Evolutionary conservation across 2,797 vertebrate species (phyloP), one percentile per base, ranked within the genome.

Genomic region (Aplochiton taeniatus): DNA sequence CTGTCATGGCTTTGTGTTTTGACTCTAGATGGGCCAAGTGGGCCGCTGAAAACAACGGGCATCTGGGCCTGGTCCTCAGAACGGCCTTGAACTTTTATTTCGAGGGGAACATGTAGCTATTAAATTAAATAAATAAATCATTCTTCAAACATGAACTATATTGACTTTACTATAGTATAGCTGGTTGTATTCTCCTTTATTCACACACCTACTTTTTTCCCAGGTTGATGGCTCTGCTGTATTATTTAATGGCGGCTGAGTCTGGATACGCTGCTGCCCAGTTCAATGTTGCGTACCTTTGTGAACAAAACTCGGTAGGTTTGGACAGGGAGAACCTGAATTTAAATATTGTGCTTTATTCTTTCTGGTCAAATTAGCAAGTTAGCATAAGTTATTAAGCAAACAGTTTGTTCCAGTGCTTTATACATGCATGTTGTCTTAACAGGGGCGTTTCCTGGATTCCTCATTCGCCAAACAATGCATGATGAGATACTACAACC

Each of bases 21-120:
- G 49, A 48, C 65, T 75, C 42, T 76, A 94, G 93, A 69, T 93
- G 91, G 91, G 81, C 65, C 4, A 93, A 93, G 73, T 94, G 92
- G 93, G 90, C 85, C 1, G 87, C 89, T 7, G 93, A 94, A 71
- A 90, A 92, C 70, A 94, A 92, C 4, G 93, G 93, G 54, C 88
- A 91, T 83, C 84, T 94, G 60, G 93, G 93, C 66, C 84, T 69
- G 1, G 45, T 90, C 61, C 70, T 94, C 45, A 76, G 89, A 49
- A 91, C 82, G 66, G 91, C 86, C 10, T 73, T 95, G 78, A 87
- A 92, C 65, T 90, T 85, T 4, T 89, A 93, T 77, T 83, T 94
- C 12, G 84, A 83, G 58, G 81, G 76, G 47, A 73, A 94, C 72
- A 87, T 83, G 93, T 94, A 87, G 84, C 54, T 65, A 20, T 61